Evolutionary conservation across 2,113 vertebrate genomes (phyloP), one percentile per base, ranked within the genome.

Genomic region (Anolis carolinensis): DNA sequence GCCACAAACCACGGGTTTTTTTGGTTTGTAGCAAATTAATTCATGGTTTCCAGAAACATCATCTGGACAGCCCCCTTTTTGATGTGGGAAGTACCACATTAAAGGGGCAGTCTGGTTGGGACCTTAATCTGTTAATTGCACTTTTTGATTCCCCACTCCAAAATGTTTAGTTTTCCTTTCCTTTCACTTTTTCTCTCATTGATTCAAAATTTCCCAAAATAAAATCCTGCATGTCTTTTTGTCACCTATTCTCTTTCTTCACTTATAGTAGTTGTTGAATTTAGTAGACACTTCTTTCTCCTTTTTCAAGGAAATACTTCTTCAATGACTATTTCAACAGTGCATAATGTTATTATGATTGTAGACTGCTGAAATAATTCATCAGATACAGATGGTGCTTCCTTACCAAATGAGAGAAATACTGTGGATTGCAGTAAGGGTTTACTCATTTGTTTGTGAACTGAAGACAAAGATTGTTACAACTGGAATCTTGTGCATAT

Each of bases 371-470:
- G 70, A 79, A 76, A 85, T 30, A 82, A 70, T 65, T 65, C 84
- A 84, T 93, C 82, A 78, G 80, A 84, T 83, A 71, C 88, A 90
- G 77, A 89, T 65, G 82, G 83, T 85, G 86, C 14, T 71, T 88
- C 21, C 30, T 90, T 90, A 91, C 89, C 89, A 36, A 90, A 87
- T 93, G 89, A 59, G 55, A 18, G 16, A 59, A 59, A 59, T 59
- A 59, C 16, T 23, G 3, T 6, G 11, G 36, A 67, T 55, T 82
- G 73, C 44, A 89, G 25, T 86, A 1, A 59, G 16, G 55, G 52
- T 85, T 25, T 87, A 86, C 70, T 79, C 78, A n/a, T 81, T 84
- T 0, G n/a, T 86, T 55, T 84, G 73, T 75, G 39, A 1, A 52
- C 84, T 87, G 14, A 7, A 2, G 50, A 27, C 72, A 62, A 1